Evolutionary conservation across 1,140 invertebrate genomes (phyloP), one percentile per base, ranked within the genome.

Genomic region (Ceratitis capitata): DNA sequence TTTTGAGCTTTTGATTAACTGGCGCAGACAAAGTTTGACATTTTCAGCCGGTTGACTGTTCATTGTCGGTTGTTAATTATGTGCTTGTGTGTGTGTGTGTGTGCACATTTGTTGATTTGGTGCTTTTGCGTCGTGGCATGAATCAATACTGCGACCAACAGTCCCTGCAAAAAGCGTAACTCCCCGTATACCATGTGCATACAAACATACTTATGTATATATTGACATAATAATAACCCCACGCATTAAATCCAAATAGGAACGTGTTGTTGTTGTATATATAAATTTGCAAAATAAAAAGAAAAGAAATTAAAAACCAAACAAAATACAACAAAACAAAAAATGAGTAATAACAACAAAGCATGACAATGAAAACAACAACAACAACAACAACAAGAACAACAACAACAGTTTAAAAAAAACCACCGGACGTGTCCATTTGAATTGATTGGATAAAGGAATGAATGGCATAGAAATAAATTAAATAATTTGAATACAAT

Each of bases 391-490:
- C 39, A 78, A 78, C 45, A 39, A 45, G 39, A 78, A 45, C 69
- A 74, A 45, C 19, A 3, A 6, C 16, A 64, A n/a, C n/a, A n/a
- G n/a, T n/a, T n/a, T n/a, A n/a, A n/a, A n/a, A 23, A 64, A 45
- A 23, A 16, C 69, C 69, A 78, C 69, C 69, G 69, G 69, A 78
- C 69, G 69, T 78, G 69, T 47, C 42, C 69, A 78, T 78, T 78
- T 45, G 69, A 78, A 78, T 78, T 78, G 42, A 78, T 78, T 78
- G 39, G 45, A 78, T 47, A 78, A 78, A 69, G 32, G 39, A 78
- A 78, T 47, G 69, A 78, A 78, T 78, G 69, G 69, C 35, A 78
- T 78, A 78, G 69, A 78, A 78, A 78, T 78, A 78, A 78, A 78
- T 78, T 78, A 78, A 78, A 45, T 78, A 78, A 78, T 78, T 47